These are phyloP conservation scores for Gari tellinella DNA, from an alignment of 2,888 invertebrate genomes.

Conservation along the genomic window DNA sequence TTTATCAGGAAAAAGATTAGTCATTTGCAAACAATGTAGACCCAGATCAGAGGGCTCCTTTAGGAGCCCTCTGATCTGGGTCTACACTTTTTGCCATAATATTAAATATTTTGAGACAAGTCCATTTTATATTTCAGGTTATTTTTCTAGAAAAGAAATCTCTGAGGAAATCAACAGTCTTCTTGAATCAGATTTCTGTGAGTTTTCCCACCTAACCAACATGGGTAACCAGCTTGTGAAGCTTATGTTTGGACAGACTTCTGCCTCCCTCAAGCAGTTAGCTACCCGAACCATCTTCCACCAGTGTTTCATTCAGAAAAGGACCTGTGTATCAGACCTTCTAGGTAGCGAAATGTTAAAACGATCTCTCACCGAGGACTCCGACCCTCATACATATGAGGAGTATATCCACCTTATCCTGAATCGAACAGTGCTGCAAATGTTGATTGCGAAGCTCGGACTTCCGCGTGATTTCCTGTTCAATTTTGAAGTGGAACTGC, in stretches of 20 bases:
- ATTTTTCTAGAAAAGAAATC: slow-evolving; percentile 72
- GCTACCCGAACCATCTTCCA: slow-evolving; percentile 73
- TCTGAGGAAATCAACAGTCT: slow-evolving; percentile 70
- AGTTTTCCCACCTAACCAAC: slow-evolving; percentile 68
- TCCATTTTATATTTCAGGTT: slow-evolving; percentile 58
- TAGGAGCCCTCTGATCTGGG: too few species aligned
- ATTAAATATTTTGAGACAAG: too few species aligned
- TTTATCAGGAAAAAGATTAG: too few species aligned
- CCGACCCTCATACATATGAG: slow-evolving; percentile 67
- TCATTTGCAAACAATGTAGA: too few species aligned
- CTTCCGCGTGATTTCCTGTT: slow-evolving; percentile 69
- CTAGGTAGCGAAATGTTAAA: slow-evolving; percentile 66
- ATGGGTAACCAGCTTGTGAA: slow-evolving; percentile 65
- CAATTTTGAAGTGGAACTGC: slow-evolving; percentile 75
- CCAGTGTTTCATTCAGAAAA: slow-evolving; percentile 69
- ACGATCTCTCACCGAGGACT: slow-evolving; percentile 63
- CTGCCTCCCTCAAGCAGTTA: slow-evolving; percentile 73
- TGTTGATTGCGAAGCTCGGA: slow-evolving; percentile 60
- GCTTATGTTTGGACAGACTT: slow-evolving; percentile 75
- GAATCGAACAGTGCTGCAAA: slow-evolving; percentile 70
- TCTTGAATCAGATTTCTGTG: slow-evolving; percentile 71
- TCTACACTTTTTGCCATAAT: too few species aligned
- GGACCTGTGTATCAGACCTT: slow-evolving; percentile 64
- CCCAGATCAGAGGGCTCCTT: too few species aligned
- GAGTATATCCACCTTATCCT: slow-evolving; percentile 74